Evolutionary conservation across 2,888 invertebrate genomes (phyloP), one percentile per base, ranked within the genome.

Genomic region (Calameuta pallipes): DNA sequence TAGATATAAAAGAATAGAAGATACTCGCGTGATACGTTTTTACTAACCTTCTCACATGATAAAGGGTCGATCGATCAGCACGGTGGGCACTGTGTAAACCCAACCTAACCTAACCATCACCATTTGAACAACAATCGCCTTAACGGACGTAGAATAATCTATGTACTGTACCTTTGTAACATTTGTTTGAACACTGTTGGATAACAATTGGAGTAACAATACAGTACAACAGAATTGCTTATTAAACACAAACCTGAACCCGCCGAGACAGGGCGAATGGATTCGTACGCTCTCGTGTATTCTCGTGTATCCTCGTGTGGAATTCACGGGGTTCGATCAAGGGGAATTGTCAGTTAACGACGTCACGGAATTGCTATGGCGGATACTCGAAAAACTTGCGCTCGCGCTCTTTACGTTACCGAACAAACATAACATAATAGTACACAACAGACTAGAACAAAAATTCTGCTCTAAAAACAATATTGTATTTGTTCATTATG

Each of bases 11-110:
- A 9, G 23, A 56, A 23, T 23, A 56, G 9, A 56, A 56, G 23
- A 56, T 56, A 23, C 56, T 56, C 56, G 56, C 9, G 23, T 9
- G 9, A 15, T 56, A 15, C 23, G 56, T 56, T 56, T 69, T 75
- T 83, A 84, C 85, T 83, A 85, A 85, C 85, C 85, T 78, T 75
- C 75, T 84, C 83, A 85, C 85, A 84, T 85, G 83, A 82, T 80
- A 83, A 83, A 79, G 75, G 79, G 76, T 77, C 81, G 82, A 85
- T 85, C 84, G 85, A 85, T 85, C 82, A 79, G 81, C 74, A 79
- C 81, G 79, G 79, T 56, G 23, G 78, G 81, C 74, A 79, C 81
- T 80, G 80, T 56, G 23, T 23, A 56, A 9, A 56, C 9, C 56
- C 23, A 56, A 56, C 56, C 56, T 56, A 23, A 56, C 23, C 37